Evolutionary conservation across 2,113 vertebrate genomes (phyloP).

Genomic region (Sphyrna mokarran): DNA sequence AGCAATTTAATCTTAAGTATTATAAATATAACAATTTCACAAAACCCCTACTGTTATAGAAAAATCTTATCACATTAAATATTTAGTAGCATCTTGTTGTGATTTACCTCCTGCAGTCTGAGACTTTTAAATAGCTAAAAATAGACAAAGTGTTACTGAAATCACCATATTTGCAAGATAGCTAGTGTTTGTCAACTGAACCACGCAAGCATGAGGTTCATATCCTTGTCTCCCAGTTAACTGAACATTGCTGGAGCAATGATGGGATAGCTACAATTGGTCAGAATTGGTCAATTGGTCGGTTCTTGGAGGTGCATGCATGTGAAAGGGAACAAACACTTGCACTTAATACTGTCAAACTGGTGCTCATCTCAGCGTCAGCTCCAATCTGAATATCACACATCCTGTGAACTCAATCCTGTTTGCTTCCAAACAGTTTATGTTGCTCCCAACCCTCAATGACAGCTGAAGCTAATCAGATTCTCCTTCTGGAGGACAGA

Average conservation of each 20-base stretch:
- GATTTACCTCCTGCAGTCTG: neutral
- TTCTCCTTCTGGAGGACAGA: neutral
- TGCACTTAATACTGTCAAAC: neutral
- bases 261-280: neutral
- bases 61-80: conserved; percentile 1
- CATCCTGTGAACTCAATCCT: neutral
- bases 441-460: neutral
- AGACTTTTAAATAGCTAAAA: neutral
- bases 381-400: neutral
- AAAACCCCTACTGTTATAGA: neutral
- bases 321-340: neutral
- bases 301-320: neutral
- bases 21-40: conserved; percentile 7
- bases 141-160: neutral
- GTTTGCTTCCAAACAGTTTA: neutral
- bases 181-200: neutral
- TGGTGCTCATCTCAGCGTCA: neutral
- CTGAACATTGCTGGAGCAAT: neutral
- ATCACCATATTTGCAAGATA: neutral
- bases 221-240: neutral
- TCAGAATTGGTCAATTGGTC: no score
- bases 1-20: neutral
- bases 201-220: neutral
- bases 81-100: conserved; percentile 2
- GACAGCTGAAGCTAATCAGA: neutral